Evolutionary conservation across 2,888 invertebrate species (phyloP).

Genomic region (Argyresthia albistria): DNA sequence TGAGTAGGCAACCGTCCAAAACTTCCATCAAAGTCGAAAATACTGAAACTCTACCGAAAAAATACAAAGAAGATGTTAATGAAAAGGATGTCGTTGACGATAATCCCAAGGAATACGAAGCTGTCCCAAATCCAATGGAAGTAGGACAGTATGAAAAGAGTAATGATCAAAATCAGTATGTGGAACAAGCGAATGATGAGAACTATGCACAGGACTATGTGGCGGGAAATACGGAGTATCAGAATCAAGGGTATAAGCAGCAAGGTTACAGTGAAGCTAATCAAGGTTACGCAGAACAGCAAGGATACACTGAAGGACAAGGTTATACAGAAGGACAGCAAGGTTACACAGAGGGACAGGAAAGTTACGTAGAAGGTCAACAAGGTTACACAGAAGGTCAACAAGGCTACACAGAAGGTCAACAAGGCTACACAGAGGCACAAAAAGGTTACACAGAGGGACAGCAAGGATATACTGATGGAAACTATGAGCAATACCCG

Average conservation of each 20-base stretch:
- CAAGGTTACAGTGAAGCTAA: not conserved
- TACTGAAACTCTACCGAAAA: not conserved
- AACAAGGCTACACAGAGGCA: conserved; percentile 25
- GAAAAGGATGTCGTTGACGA: conserved; percentile 12
- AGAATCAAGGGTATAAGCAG: not conserved
- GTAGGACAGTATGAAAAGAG: conserved; percentile 14
- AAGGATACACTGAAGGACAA: not conserved
- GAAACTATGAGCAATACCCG: conserved; percentile 9
- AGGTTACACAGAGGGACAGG: not conserved
- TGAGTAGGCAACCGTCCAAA: conserved; percentile 25
- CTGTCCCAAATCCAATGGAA: conserved; percentile 22
- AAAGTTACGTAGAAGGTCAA: not conserved
- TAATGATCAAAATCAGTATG: conserved; percentile 7
- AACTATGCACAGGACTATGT: conserved; percentile 9
- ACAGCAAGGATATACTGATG: conserved; percentile 10
- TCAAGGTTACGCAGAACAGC: not conserved
- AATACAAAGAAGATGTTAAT: conserved; percentile 5
- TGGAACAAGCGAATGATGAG: no score
- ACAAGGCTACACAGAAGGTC: conserved; percentile 9
- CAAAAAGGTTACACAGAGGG: conserved; percentile 16
- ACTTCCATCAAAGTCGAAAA: conserved; percentile 23
- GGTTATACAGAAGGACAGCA: conserved; percentile 10
- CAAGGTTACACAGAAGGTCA: conserved; percentile 11
- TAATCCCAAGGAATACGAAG: conserved; percentile 5
- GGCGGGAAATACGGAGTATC: conserved; percentile 2